Conservation (phyloP, 2,888 invertebrate genomes). For the Nezara viridula region DNA sequence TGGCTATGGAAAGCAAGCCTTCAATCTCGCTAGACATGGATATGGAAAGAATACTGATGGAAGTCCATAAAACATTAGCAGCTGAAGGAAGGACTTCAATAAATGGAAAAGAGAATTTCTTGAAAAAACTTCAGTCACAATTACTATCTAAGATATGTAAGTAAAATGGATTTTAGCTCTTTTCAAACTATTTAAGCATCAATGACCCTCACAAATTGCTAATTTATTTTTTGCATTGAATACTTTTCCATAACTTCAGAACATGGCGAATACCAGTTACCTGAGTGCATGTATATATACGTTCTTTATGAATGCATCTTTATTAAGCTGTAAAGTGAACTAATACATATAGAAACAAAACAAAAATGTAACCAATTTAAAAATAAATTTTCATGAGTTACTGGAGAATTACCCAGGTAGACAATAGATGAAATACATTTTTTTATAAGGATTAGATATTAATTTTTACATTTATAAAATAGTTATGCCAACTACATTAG, state of each 20-base stretch:
- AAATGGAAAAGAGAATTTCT: slow-evolving; percentile 72
- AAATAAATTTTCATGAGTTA: background rate
- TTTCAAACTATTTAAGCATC: background rate
- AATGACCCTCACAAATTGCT: background rate
- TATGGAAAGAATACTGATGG: slow-evolving; percentile 60
- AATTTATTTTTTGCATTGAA: background rate
- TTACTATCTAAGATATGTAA: slow-evolving; percentile 79
- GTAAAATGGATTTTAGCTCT: slow-evolving; percentile 65
- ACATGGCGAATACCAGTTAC: background rate
- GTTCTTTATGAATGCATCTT: too few species aligned
- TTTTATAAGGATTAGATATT: background rate
- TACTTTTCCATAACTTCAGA: too few species aligned
- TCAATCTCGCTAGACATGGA: slow-evolving; percentile 57
- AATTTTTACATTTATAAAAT: background rate
- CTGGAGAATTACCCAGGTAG: background rate
- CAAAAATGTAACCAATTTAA: background rate
- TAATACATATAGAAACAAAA: background rate
- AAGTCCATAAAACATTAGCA: slow-evolving; percentile 61
- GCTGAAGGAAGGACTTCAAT: slow-evolving; percentile 58
- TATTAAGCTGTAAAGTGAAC: background rate
- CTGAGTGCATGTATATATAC: too few species aligned
- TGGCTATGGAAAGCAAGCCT: background rate
- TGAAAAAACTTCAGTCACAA: slow-evolving; percentile 74
- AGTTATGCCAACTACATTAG: background rate
- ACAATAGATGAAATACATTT: background rate